phyloP scores from a whole-genome alignment of 2,888 invertebrate genomes.

The Eudasyphora cyanicolor region DNA sequence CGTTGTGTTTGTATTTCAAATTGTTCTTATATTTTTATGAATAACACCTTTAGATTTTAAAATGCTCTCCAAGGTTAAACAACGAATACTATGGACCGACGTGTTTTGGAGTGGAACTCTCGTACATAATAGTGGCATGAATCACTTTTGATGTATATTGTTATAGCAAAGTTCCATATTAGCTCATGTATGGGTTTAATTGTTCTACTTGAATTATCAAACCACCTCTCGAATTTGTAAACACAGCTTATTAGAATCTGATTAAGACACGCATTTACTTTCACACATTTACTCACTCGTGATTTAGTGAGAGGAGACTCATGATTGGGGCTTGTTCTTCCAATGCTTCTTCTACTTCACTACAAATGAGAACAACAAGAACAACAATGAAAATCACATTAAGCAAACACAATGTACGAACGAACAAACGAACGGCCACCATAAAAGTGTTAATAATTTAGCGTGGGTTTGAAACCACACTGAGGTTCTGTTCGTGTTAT shows the following conservation, averaged over 20 bases:
- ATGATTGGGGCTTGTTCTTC: slow-evolving; percentile 2
- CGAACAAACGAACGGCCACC: slow-evolving; percentile 24
- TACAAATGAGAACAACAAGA: neutral
- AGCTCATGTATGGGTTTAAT: too few species aligned
- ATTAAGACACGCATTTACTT: slow-evolving; percentile 53
- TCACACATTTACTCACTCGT: slow-evolving; percentile 12
- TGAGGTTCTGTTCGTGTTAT: slow-evolving; percentile 37
- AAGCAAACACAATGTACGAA: too few species aligned
- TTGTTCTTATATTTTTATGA: too few species aligned
- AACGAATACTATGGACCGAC: too few species aligned
- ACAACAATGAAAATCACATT: neutral
- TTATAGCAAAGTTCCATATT: too few species aligned
- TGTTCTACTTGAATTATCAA: neutral
- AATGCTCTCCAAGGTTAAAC: too few species aligned
- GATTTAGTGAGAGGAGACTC: neutral
- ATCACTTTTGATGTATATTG: too few species aligned
- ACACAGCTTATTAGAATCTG: slow-evolving; percentile 38
- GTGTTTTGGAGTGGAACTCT: too few species aligned
- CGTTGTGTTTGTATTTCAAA: too few species aligned
- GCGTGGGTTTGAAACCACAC: slow-evolving; percentile 40
- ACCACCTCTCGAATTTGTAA: neutral
- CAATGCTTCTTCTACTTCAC: neutral
- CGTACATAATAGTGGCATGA: too few species aligned
- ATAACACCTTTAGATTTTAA: too few species aligned
- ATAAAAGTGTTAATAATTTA: slow-evolving; percentile 25